These are phyloP conservation scores for Globia sparganii DNA, from an alignment of 2,888 invertebrate genomes.

Conservation along the genomic window DNA sequence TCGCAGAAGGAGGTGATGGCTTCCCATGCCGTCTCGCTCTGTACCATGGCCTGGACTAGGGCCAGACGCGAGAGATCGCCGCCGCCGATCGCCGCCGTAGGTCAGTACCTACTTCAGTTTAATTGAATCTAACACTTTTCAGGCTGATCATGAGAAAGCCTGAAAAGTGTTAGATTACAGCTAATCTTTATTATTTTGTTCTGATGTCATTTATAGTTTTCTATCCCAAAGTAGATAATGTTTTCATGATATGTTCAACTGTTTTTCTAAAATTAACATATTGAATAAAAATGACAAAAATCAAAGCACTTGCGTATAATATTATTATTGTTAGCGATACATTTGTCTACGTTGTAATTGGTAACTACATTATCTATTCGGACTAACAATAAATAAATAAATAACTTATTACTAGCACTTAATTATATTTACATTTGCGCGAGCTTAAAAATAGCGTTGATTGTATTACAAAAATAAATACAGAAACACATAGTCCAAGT, in stretches of 20 bases:
- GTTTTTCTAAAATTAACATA: background rate
- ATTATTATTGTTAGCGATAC: conserved; percentile 60
- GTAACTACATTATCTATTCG: conserved; percentile 67
- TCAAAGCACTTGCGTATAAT: conserved; percentile 60
- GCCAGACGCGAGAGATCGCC: too few species aligned
- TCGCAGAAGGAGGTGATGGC: too few species aligned
- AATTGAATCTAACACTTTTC: background rate
- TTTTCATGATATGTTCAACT: background rate
- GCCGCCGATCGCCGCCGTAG: too few species aligned
- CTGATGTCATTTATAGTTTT: background rate
- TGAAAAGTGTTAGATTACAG: too few species aligned
- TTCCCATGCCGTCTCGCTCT: too few species aligned
- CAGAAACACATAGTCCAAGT: conserved; percentile 49
- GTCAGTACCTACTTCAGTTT: background rate
- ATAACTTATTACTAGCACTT: conserved; percentile 60
- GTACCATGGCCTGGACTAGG: too few species aligned
- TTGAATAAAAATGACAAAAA: conserved; percentile 47
- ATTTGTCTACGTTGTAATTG: conserved; percentile 62
- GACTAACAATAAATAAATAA: conserved; percentile 66
- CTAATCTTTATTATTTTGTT: background rate
- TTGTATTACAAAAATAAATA: conserved; percentile 46
- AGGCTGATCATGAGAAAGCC: background rate
- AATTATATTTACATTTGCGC: conserved; percentile 68
- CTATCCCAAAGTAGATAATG: background rate
- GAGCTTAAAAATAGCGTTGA: conserved; percentile 61